These are phyloP conservation scores for Rynchops niger DNA, from an alignment of 2,113 vertebrate genomes.

Conservation along the genomic window DNA sequence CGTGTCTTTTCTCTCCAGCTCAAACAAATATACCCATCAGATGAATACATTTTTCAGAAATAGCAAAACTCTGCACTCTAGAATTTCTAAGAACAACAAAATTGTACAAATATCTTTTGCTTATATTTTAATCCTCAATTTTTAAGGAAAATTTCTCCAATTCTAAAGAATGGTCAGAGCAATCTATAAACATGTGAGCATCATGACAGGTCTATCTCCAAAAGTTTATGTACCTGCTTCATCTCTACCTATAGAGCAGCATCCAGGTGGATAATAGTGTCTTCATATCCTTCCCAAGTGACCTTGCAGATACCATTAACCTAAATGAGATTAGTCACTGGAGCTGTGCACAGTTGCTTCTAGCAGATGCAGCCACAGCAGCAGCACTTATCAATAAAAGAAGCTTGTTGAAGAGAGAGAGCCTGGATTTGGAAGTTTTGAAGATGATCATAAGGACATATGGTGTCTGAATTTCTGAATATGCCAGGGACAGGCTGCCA, in stretches of 20 bases:
- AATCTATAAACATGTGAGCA: neutral
- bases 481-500: slow-evolving; percentile 35
- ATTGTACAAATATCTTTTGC: neutral
- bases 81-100: neutral
- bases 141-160: neutral
- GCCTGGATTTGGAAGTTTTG: slow-evolving; percentile 1
- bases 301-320: slow-evolving; percentile 36
- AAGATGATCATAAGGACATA: slow-evolving; percentile 55
- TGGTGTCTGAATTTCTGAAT: slow-evolving; percentile 44
- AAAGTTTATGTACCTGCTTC: neutral
- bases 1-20: neutral
- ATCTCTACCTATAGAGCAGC: neutral
- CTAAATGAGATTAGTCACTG: slow-evolving; percentile 16
- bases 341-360: slow-evolving; percentile 4
- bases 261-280: neutral
- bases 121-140: neutral
- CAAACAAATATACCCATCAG: neutral
- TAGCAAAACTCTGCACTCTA: neutral
- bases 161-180: neutral
- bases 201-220: neutral
- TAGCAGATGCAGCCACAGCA: slow-evolving; percentile 45
- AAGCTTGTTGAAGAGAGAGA: neutral
- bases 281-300: slow-evolving; percentile 10
- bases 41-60: neutral
- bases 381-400: slow-evolving; percentile 22